A percentile compares a stretch with the other conserved stretches of the same genome.
Evolutionary conservation across 2,113 vertebrate genomes (phyloP).

Genomic region (Bos indicus): DNA sequence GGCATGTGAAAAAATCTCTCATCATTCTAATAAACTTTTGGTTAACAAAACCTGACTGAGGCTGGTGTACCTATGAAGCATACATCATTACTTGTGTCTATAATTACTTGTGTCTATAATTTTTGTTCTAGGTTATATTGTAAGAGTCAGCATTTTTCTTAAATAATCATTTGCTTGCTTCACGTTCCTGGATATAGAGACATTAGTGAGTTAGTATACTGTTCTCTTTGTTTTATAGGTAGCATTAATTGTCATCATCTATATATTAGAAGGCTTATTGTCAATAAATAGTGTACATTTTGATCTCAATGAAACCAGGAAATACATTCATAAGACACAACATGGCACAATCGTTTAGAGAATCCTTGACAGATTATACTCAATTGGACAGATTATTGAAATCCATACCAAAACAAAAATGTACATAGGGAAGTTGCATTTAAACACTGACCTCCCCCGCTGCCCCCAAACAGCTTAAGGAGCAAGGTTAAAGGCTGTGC

Average conservation of each 20-base stretch:
- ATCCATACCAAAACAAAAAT: not conserved
- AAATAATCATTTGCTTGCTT: not conserved
- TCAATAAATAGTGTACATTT: not conserved
- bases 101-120: not conserved
- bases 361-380: not conserved
- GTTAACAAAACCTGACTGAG: not conserved
- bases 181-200: not conserved
- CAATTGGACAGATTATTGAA: not conserved
- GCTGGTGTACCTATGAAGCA: not conserved
- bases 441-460: not conserved
- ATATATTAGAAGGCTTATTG: not conserved
- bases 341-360: not conserved
- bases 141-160: not conserved
- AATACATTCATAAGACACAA: not conserved
- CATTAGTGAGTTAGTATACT: not conserved
- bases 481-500: slow-evolving; percentile 60
- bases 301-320: not conserved
- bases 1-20: not conserved
- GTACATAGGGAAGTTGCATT: not conserved
- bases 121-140: not conserved
- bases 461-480: not conserved
- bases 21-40: not conserved
- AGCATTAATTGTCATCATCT: not conserved
- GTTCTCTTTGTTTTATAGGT: not conserved
- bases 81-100: not conserved